Evolutionary conservation across 2,888 invertebrate species (phyloP).

Genomic region (Diplolepis rosae): DNA sequence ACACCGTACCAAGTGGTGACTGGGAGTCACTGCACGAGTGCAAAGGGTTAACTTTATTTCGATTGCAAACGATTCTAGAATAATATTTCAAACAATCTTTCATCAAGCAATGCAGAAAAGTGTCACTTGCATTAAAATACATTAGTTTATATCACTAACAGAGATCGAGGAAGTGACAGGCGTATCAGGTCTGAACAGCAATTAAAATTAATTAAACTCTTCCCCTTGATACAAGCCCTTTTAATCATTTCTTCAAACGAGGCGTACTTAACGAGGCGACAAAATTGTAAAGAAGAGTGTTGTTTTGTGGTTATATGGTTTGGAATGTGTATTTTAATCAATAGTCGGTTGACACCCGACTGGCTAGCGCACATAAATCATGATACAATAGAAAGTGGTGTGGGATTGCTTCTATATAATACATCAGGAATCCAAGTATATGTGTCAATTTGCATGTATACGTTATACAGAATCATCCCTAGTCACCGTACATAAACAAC

Average conservation of each 20-base stretch:
- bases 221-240: background rate
- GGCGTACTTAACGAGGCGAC: background rate
- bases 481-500: background rate
- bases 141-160: background rate
- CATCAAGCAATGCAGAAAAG: too few relatives aligned
- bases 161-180: background rate
- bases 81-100: too few relatives aligned
- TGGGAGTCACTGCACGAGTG: too few relatives aligned
- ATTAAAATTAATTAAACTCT: constrained; percentile 6
- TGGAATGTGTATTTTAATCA: constrained; percentile 59
- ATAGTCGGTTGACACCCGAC: constrained; percentile 60
- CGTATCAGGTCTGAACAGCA: background rate
- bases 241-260: background rate
- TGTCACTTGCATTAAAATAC: too few relatives aligned
- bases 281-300: constrained; percentile 5
- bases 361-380: constrained; percentile 66
- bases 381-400: constrained; percentile 66
- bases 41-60: too few relatives aligned
- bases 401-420: constrained; percentile 31
- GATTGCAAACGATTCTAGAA: too few relatives aligned
- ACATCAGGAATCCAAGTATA: background rate
- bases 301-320: background rate
- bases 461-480: background rate
- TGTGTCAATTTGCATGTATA: background rate
- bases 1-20: too few relatives aligned